These are phyloP conservation scores for Erpornis zantholeuca DNA, from an alignment of 2,113 vertebrate species.

Conservation along the genomic window DNA sequence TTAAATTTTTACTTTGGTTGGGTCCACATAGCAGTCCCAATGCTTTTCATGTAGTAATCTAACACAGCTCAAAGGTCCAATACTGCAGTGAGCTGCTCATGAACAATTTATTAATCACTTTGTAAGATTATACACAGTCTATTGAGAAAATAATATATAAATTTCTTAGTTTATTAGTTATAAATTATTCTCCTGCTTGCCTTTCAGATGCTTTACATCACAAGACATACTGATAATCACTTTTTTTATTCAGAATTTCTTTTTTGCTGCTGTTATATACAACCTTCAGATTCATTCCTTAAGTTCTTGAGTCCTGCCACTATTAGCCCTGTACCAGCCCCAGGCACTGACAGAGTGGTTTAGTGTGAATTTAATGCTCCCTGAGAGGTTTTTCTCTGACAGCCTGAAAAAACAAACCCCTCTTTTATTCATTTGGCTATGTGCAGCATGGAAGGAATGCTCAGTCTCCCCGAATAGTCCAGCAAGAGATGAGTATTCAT, in stretches of 20 bases:
- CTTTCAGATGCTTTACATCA: background rate
- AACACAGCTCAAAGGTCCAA: background rate
- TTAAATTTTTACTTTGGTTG: background rate
- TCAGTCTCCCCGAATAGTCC: background rate
- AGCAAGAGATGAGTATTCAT: background rate
- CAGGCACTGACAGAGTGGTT: background rate
- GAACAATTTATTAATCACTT: constrained; percentile 1
- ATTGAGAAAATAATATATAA: background rate
- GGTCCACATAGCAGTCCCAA: background rate
- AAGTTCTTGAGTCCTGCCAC: background rate
- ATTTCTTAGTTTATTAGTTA: background rate
- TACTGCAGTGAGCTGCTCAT: background rate
- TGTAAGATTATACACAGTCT: background rate
- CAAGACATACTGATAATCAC: background rate
- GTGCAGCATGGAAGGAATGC: background rate
- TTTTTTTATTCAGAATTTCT: background rate
- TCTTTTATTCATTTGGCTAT: background rate
- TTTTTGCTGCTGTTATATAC: background rate
- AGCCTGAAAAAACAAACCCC: background rate
- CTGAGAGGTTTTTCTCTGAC: background rate
- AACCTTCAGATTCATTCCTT: background rate
- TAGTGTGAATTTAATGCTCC: background rate
- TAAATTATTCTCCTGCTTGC: background rate
- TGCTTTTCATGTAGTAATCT: background rate
- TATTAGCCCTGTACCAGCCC: background rate